Evolutionary conservation across 2,797 vertebrate species (phyloP).

Genomic region (Poecile montanus): DNA sequence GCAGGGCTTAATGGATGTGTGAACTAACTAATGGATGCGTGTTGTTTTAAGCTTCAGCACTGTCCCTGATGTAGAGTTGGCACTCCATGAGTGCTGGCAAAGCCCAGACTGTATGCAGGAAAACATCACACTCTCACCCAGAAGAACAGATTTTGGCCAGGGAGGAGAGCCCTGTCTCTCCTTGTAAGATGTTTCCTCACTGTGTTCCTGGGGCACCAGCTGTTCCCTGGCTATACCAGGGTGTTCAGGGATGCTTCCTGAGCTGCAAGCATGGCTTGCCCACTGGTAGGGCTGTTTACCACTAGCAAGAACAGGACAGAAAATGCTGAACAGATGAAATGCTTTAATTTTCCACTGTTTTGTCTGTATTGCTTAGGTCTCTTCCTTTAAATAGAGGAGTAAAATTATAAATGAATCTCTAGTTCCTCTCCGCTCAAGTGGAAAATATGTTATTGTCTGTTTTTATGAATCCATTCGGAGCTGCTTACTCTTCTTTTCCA

Average conservation of each 20-base stretch:
- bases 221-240: neutral
- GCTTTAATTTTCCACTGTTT: slow-evolving; percentile 18
- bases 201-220: neutral
- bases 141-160: neutral
- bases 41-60: neutral
- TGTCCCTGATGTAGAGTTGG: neutral
- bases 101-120: neutral
- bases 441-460: slow-evolving; percentile 40
- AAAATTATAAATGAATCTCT: slow-evolving; percentile 1
- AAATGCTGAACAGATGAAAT: neutral
- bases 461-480: slow-evolving; percentile 19
- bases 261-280: neutral
- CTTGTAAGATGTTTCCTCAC: neutral
- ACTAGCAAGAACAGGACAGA: neutral
- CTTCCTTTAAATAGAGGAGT: neutral
- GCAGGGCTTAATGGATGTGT: neutral
- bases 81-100: neutral
- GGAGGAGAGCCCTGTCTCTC: neutral
- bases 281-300: neutral
- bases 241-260: neutral
- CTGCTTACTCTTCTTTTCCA: slow-evolving; percentile 15
- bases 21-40: neutral
- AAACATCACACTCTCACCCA: neutral
- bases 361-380: neutral
- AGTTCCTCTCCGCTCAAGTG: neutral